These are phyloP conservation scores for Andricus quercusramuli DNA, from an alignment of 2,888 invertebrate species.

Conservation along the genomic window DNA sequence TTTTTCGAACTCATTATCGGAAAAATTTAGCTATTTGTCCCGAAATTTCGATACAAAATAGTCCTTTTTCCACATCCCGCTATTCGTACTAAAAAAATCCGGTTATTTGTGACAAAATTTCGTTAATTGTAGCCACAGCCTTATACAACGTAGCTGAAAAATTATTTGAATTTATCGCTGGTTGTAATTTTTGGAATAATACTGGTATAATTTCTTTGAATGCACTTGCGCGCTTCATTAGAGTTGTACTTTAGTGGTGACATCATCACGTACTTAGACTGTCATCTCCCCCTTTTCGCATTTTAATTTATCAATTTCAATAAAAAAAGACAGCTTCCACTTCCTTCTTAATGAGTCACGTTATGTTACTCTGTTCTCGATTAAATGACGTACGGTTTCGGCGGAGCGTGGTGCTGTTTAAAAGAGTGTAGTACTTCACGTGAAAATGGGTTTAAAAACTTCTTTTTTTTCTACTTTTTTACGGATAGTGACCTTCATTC, in stretches of 20 bases:
- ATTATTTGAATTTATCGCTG: background rate
- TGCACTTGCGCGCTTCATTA: background rate
- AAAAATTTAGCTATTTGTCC: no score
- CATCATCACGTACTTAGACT: slow-evolving; percentile 18
- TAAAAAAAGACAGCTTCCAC: background rate
- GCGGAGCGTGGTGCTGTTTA: background rate
- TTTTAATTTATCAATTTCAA: slow-evolving; percentile 24
- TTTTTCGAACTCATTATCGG: no score
- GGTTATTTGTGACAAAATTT: no score
- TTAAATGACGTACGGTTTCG: slow-evolving; percentile 4
- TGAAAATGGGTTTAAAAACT: background rate
- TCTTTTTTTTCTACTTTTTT: background rate
- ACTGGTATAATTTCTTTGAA: background rate
- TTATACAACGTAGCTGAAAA: background rate
- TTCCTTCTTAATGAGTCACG: slow-evolving; percentile 9
- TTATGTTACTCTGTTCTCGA: background rate
- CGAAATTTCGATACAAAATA: no score
- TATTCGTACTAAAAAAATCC: no score
- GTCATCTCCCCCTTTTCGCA: slow-evolving; percentile 17
- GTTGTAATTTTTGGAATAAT: background rate
- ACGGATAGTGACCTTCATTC: background rate
- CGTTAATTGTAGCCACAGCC: no score
- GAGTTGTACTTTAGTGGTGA: slow-evolving; percentile 21
- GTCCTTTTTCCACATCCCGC: no score
- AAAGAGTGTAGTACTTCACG: background rate